Conservation (phyloP, 2,797 vertebrate genomes). For the Galaxias olidus region DNA sequence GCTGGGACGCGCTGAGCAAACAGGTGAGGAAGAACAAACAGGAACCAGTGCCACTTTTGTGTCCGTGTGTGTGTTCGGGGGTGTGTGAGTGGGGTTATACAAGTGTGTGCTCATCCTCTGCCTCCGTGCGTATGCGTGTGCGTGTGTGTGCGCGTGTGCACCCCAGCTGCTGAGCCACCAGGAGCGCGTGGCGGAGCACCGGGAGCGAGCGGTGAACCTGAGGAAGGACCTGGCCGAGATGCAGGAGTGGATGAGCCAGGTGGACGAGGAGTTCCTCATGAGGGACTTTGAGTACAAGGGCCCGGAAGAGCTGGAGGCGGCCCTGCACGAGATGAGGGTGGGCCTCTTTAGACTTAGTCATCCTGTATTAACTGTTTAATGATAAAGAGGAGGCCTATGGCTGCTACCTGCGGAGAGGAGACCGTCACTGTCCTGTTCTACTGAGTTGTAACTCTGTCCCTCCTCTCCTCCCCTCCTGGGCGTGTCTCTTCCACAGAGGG, state of each 20-base stretch:
- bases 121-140: not conserved
- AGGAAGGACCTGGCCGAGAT: conserved; percentile 97
- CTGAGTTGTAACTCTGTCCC: not conserved
- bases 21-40: conserved; percentile 74
- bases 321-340: conserved; percentile 98
- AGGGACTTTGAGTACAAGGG: conserved; percentile 97
- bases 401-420: no score
- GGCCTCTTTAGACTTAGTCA: no score
- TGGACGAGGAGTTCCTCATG: conserved; percentile 96
- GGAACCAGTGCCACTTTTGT: not conserved
- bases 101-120: not conserved
- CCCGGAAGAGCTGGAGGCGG: conserved; percentile 90
- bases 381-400: not conserved
- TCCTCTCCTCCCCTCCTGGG: not conserved
- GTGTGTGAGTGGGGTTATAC: not conserved
- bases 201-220: conserved; percentile 90
- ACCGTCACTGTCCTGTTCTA: no score
- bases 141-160: not conserved
- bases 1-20: conserved; percentile 85
- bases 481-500: conserved; percentile 77
- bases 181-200: conserved; percentile 83
- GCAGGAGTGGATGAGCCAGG: conserved; percentile 97
- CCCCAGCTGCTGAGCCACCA: conserved; percentile 85
- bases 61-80: no score
- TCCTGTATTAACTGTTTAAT: no score